Percentiles rank a stretch among this genome's conserved stretches.
These are phyloP conservation scores for Silurus lanzhouensis DNA, from an alignment of 2,797 vertebrate genomes.

Conservation along the genomic window DNA sequence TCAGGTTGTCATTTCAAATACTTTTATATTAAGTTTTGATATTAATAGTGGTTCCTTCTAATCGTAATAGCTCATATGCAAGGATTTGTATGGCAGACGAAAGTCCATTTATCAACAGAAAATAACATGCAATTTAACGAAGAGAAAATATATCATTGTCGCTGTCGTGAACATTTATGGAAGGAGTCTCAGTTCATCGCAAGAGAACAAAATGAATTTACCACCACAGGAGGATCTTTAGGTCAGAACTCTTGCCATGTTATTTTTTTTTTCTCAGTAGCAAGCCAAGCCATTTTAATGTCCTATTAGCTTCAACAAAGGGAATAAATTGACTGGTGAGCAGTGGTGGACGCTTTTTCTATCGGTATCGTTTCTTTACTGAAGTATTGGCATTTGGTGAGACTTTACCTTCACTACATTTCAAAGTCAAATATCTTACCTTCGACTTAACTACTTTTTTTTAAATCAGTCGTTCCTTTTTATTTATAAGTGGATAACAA, in stretches of 20 bases:
- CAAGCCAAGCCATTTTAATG: neutral
- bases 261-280: neutral
- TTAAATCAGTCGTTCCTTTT: too few relatives aligned
- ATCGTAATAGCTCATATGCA: neutral
- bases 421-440: too few relatives aligned
- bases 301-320: conserved; percentile 13
- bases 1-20: neutral
- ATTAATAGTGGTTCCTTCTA: neutral
- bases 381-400: too few relatives aligned
- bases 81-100: neutral
- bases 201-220: neutral
- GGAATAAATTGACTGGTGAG: neutral
- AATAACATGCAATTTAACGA: neutral
- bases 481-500: too few relatives aligned
- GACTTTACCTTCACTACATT: too few relatives aligned
- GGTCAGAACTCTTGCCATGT: neutral
- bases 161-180: neutral
- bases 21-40: neutral
- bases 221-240: neutral
- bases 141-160: neutral
- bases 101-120: neutral
- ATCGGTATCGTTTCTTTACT: too few relatives aligned
- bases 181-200: neutral
- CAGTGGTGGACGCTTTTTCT: too few relatives aligned
- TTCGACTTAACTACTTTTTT: too few relatives aligned